phyloP scores from a whole-genome alignment of 37 sponge, comb jelly and placozoan species.

The Geodia barretti region DNA sequence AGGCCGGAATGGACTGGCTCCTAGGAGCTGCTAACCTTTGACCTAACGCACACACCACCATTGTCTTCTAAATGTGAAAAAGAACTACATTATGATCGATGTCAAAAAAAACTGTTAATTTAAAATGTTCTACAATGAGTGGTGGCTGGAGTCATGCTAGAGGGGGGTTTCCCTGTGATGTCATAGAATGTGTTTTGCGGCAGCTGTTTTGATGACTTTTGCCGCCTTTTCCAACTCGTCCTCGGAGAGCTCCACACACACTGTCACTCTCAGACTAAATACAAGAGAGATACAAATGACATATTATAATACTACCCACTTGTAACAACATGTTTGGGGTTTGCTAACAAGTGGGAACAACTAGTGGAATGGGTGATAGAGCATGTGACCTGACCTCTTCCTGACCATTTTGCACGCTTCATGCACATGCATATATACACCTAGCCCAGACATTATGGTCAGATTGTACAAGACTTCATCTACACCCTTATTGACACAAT shows the following conservation, averaged over 20 bases:
- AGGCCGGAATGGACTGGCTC: slow-evolving; percentile 47
- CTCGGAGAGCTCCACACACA: slow-evolving; percentile 50
- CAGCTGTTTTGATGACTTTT: slow-evolving; percentile 55
- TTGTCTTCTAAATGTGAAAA: too few relatives aligned
- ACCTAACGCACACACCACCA: neutral
- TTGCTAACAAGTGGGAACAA: neutral
- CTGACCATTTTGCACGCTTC: neutral
- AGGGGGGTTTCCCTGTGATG: too few relatives aligned
- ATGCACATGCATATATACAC: neutral
- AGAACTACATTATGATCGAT: too few relatives aligned
- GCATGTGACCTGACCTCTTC: neutral
- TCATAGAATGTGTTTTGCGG: slow-evolving; percentile 11
- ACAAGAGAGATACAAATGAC: neutral
- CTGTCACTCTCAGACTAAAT: slow-evolving; percentile 61
- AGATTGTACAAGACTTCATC: neutral
- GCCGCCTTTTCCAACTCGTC: slow-evolving; percentile 66
- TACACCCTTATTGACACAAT: too few relatives aligned
- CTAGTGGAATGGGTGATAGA: neutral
- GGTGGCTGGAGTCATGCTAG: neutral
- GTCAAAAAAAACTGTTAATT: too few relatives aligned
- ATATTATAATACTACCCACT: neutral
- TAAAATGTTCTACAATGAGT: neutral
- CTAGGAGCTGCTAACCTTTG: slow-evolving; percentile 1
- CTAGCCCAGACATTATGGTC: neutral
- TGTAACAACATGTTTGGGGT: too few relatives aligned